Percentiles rank a stretch among this genome's conserved stretches.
Conservation (phyloP, 2,888 invertebrate species). For the Norana najaformis region DNA sequence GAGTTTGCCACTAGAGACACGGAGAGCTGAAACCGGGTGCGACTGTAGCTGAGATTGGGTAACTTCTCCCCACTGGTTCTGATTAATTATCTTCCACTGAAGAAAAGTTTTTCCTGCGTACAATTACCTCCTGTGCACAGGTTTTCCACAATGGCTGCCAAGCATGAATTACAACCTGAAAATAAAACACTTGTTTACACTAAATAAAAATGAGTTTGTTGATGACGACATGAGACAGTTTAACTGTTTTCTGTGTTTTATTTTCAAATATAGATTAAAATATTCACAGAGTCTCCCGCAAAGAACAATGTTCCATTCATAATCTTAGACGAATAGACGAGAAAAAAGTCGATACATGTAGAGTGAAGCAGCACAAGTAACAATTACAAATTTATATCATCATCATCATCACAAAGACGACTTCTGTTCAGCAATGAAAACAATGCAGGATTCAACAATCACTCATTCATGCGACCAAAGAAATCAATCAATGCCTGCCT, state of each 20-base stretch:
- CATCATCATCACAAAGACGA: not conserved
- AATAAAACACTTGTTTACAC: not conserved
- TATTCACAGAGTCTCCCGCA: not conserved
- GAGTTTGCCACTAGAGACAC: no score
- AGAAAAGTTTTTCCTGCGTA: not conserved
- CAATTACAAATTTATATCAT: not conserved
- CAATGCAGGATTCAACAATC: not conserved
- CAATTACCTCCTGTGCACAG: not conserved
- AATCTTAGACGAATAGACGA: not conserved
- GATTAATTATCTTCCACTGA: not conserved
- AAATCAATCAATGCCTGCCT: not conserved
- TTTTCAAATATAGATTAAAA: conserved; percentile 3
- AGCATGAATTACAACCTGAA: not conserved
- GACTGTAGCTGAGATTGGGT: no score
- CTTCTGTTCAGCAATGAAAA: not conserved
- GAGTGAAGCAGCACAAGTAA: not conserved
- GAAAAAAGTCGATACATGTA: no score
- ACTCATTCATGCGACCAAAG: not conserved
- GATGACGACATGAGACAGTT: not conserved
- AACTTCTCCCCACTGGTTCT: no score
- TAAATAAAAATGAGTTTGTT: no score
- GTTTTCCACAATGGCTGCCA: not conserved
- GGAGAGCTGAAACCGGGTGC: no score
- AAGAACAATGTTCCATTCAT: not conserved
- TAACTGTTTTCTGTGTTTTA: not conserved